These are phyloP conservation scores for Epirrhoe tristata DNA, from an alignment of 2,888 invertebrate genomes.

Conservation along the genomic window DNA sequence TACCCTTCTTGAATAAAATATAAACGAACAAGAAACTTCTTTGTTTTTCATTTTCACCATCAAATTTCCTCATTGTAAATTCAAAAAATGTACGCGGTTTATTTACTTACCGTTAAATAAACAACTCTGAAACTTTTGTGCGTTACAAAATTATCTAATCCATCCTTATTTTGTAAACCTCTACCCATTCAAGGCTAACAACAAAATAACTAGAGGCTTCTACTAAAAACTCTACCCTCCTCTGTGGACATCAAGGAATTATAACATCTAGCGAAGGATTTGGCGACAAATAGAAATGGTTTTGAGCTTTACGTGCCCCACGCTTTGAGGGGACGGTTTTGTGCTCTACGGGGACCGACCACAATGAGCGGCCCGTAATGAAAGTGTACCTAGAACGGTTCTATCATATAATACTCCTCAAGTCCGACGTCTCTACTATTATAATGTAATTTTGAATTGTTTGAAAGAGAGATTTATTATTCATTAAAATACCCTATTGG, in stretches of 20 bases:
- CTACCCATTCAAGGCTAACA: no score
- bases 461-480: constrained; percentile 45
- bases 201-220: background rate
- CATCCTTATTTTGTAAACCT: background rate
- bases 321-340: constrained; percentile 57
- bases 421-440: constrained; percentile 40
- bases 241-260: background rate
- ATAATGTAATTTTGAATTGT: constrained; percentile 48
- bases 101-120: constrained; percentile 11
- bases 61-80: constrained; percentile 33
- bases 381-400: constrained; percentile 63
- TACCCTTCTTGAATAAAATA: constrained; percentile 42
- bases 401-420: constrained; percentile 60
- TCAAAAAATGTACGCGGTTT: constrained; percentile 22
- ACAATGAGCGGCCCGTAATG: constrained; percentile 68
- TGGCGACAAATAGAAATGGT: constrained; percentile 64
- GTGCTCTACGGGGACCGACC: constrained; percentile 60
- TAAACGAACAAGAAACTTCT: constrained; percentile 35
- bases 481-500: constrained; percentile 44
- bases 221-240: background rate
- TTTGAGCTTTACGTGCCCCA: constrained; percentile 51
- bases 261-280: constrained; percentile 47
- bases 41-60: constrained; percentile 32
- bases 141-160: background rate
- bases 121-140: background rate